These are phyloP conservation scores for Pantala flavescens DNA, from an alignment of 1,140 invertebrate species.

Conservation along the genomic window DNA sequence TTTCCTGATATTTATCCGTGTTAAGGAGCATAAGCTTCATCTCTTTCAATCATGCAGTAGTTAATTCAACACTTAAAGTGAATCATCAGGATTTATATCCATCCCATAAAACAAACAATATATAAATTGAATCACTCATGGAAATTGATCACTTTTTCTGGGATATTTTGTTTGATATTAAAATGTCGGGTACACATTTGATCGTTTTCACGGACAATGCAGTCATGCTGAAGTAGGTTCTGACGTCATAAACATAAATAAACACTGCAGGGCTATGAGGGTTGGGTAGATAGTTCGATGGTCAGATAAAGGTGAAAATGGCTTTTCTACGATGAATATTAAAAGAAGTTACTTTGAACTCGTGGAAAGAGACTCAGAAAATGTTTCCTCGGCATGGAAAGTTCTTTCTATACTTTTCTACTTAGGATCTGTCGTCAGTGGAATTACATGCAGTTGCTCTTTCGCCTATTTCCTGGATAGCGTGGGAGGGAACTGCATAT, in stretches of 20 bases:
- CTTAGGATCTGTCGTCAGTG: neutral
- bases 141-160: too few species aligned
- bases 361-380: slow-evolving; percentile 12
- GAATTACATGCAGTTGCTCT: slow-evolving; percentile 14
- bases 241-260: neutral
- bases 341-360: slow-evolving; percentile 10
- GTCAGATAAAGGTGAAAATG: neutral
- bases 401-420: slow-evolving; percentile 13
- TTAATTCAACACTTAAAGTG: too few species aligned
- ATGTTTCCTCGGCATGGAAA: slow-evolving; percentile 15
- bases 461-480: neutral
- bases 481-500: slow-evolving; percentile 15
- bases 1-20: too few species aligned
- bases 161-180: too few species aligned
- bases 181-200: too few species aligned
- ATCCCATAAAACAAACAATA: too few species aligned
- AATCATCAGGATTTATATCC: too few species aligned
- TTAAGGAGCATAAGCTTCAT: too few species aligned
- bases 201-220: too few species aligned
- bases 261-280: slow-evolving; percentile 1
- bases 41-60: too few species aligned
- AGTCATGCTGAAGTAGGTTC: too few species aligned
- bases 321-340: neutral
- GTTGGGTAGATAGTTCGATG: neutral
- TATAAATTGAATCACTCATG: too few species aligned